These are phyloP conservation scores for Myrmecophaga tridactyla DNA, from an alignment of 2,113 vertebrate genomes.

Conservation along the genomic window DNA sequence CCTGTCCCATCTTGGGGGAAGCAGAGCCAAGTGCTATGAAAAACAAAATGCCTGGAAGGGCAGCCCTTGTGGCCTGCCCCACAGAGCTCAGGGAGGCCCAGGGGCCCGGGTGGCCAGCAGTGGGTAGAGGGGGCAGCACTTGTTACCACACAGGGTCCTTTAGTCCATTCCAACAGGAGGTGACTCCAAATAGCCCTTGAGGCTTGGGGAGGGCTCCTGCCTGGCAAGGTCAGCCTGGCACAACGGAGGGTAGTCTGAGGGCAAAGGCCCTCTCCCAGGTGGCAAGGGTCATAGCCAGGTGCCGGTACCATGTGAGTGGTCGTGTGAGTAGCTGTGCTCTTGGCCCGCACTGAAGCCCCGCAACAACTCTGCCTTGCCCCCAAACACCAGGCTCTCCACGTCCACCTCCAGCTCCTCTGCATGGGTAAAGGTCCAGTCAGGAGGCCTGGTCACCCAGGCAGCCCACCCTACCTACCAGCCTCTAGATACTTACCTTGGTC, in stretches of 20 bases:
- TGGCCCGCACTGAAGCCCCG: conserved; percentile 78
- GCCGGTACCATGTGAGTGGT: conserved; percentile 86
- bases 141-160: background rate
- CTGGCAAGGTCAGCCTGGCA: background rate
- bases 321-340: conserved; percentile 94
- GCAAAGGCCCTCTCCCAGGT: rapidly evolving
- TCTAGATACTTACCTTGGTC: conserved; percentile 86
- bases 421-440: background rate
- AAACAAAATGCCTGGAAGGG: background rate
- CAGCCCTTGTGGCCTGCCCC: background rate
- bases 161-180: conserved; percentile 28
- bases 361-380: conserved; percentile 84
- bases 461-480: background rate
- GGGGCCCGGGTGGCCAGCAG: background rate
- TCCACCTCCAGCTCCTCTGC: conserved; percentile 95
- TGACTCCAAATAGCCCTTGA: background rate
- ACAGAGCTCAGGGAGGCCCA: background rate
- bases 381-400: conserved; percentile 89
- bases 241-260: background rate
- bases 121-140: rapidly evolving
- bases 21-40: conserved; percentile 52
- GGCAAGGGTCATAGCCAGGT: conserved; percentile 84
- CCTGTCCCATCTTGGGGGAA: background rate
- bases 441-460: background rate
- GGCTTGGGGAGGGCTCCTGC: background rate